A percentile compares a stretch with the other conserved stretches of the same genome.
phyloP scores from a whole-genome alignment of 2,113 vertebrate species.

The Pica pica region DNA sequence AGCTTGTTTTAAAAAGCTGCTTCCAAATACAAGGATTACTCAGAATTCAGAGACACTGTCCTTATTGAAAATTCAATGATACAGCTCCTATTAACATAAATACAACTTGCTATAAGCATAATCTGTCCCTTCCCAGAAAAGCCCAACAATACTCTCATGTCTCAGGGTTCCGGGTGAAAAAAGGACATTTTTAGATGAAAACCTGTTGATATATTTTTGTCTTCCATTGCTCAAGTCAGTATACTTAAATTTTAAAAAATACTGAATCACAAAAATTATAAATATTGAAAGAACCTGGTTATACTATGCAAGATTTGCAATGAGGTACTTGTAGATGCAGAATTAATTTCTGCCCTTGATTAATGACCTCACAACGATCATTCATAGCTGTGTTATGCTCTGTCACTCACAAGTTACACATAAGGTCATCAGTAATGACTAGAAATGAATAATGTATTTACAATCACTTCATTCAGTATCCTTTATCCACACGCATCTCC shows the following conservation, averaged over 20 bases:
- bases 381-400: background rate
- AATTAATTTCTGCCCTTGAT: background rate
- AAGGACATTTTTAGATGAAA: background rate
- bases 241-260: background rate
- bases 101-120: background rate
- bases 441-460: conserved; percentile 29
- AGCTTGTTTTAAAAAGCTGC: background rate
- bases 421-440: conserved; percentile 2
- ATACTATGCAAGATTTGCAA: background rate
- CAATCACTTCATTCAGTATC: background rate
- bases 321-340: background rate
- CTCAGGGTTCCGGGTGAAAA: background rate
- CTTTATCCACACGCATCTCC: background rate
- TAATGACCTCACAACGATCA: background rate
- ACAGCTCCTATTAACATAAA: background rate
- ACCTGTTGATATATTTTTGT: background rate
- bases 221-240: background rate
- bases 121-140: background rate
- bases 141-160: background rate
- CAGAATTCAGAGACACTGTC: background rate
- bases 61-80: background rate
- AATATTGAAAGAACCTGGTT: background rate
- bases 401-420: background rate
- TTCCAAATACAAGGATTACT: background rate
- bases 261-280: background rate